Base-by-base conservation (phyloP, 1,140 invertebrate species). In the Aphaenogaster rudis region DNA sequence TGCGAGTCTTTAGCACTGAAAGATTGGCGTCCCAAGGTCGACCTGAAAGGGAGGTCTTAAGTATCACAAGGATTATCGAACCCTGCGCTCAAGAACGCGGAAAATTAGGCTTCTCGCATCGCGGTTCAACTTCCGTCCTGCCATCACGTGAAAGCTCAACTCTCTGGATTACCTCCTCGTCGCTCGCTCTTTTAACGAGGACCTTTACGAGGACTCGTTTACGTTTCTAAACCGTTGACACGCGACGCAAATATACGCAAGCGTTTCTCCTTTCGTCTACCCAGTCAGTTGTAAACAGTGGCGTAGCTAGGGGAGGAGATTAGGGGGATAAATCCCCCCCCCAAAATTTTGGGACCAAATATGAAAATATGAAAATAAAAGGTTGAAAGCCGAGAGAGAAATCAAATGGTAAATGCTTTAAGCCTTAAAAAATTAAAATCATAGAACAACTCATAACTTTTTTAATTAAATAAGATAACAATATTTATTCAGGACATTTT, bases 1-100 rank as follows among this genome's bases (percentile, higher is more conserved):
- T 36, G 28, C 17, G 59, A 28, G 13, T 39, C 17, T 61, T 82
- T 76, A 80, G 81, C 86, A 89, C 91, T 89, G 91, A 91, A 92
- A 90, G 88, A 79, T 63, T 82, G 61, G 45, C 36, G 45, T 61
- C 71, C 57, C 59, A 86, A 61, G 85, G 74, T 84, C 76, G 82
- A 3, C 42, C 79, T 67, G 88, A 88, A 87, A 88, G 88, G 87
- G 80, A 89, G 87, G 84, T 91, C 87, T 86, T 54, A 88, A 92
- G 88, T 92, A 92, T 93, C 87, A 81, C 67, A 69, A 88, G 89
- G 88, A 93, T 93, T 93, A 92, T 92, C 81, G 88, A 93, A 92
- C 92, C 92, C 64, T 78, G 61, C 72, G 90, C 61, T 93, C 89
- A 93, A 93, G 91, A 92, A 93, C 78, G 87, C 87, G 90, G 91